phyloP scores from a whole-genome alignment of 2,888 invertebrate genomes.

The Ceratothoa steindachneri region DNA sequence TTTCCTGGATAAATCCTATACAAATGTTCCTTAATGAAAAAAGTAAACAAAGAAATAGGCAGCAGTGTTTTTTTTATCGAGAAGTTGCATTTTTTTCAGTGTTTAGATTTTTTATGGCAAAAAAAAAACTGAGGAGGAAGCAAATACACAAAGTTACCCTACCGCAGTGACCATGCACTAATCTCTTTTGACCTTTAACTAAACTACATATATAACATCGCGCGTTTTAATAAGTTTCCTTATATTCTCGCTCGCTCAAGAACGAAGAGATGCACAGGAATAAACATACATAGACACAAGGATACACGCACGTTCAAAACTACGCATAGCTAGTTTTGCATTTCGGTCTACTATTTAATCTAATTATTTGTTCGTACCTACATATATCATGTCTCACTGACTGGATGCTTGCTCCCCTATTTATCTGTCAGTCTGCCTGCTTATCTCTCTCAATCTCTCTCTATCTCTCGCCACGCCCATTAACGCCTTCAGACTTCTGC shows the following conservation, averaged over 20 bases:
- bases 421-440: constrained; percentile 8
- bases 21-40: no score
- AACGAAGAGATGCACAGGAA: neutral
- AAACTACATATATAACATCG: neutral
- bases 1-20: no score
- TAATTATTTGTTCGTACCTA: no score
- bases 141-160: neutral
- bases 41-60: no score
- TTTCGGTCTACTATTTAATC: no score
- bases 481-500: no score
- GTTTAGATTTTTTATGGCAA: no score
- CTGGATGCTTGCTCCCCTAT: neutral
- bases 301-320: neutral
- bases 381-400: no score
- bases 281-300: neutral
- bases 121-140: neutral
- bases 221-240: neutral
- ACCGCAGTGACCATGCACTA: neutral
- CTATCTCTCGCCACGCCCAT: constrained; percentile 14
- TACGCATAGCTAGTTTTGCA: no score
- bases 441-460: constrained; percentile 19
- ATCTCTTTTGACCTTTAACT: neutral
- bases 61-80: no score
- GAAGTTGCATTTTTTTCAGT: no score
- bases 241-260: no score